These are phyloP conservation scores for Apodemia hepburni DNA, from an alignment of 2,888 invertebrate species.

Conservation along the genomic window DNA sequence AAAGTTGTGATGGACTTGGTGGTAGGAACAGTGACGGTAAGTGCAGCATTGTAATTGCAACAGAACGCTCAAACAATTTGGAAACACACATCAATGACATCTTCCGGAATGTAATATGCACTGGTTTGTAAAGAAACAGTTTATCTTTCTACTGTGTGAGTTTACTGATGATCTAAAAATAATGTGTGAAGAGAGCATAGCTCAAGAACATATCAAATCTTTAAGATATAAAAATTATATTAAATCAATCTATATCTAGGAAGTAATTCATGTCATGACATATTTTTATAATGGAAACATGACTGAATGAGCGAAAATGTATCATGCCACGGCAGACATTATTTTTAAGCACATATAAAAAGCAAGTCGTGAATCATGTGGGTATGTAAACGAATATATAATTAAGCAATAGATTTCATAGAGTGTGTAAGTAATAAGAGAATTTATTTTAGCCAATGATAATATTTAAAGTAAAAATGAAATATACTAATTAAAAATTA, in stretches of 20 bases:
- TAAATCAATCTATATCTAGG: too few relatives aligned
- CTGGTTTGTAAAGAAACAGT: slow-evolving; percentile 1
- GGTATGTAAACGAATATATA: slow-evolving; percentile 20
- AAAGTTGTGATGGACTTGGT: slow-evolving; percentile 8
- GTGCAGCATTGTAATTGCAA: neutral
- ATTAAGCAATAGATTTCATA: slow-evolving; percentile 50
- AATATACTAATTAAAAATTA: slow-evolving; percentile 34
- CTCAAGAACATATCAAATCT: too few relatives aligned
- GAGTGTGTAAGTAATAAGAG: slow-evolving; percentile 47
- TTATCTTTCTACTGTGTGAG: neutral
- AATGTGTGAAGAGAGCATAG: neutral
- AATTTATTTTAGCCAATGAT: slow-evolving; percentile 48
- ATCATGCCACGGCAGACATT: too few relatives aligned
- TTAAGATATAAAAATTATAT: neutral
- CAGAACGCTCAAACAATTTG: slow-evolving; percentile 15
- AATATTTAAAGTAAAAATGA: slow-evolving; percentile 34
- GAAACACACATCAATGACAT: slow-evolving; percentile 15
- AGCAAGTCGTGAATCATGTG: neutral
- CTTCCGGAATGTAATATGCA: slow-evolving; percentile 18
- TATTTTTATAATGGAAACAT: too few relatives aligned
- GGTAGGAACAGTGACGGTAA: slow-evolving; percentile 1
- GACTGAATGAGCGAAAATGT: too few relatives aligned
- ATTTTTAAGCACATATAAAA: neutral
- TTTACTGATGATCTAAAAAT: neutral
- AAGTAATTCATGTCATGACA: neutral